These are phyloP conservation scores for Drosophila neotestacea DNA, from an alignment of 2,888 invertebrate genomes.

Conservation along the genomic window DNA sequence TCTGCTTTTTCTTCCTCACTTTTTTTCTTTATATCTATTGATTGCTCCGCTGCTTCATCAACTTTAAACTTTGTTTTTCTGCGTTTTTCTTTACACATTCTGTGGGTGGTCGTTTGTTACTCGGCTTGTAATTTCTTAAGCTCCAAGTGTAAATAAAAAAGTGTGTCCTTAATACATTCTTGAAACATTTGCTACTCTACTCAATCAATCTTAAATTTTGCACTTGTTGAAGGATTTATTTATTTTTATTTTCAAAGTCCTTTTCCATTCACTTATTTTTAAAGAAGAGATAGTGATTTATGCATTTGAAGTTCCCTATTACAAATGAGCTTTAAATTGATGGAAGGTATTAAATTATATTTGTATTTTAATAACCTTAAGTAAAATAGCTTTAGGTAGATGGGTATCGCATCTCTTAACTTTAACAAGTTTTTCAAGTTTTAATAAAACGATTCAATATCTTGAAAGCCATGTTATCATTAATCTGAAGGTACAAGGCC, in stretches of 20 bases:
- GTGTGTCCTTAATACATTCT: constrained; percentile 26
- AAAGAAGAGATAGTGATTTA: too few species aligned
- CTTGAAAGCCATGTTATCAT: constrained; percentile 10
- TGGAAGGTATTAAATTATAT: too few species aligned
- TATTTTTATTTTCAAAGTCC: background rate
- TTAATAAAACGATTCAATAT: constrained; percentile 1
- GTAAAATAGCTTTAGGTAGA: background rate
- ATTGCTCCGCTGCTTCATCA: constrained; percentile 56
- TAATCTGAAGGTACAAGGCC: constrained; percentile 39
- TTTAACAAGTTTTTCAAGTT: background rate
- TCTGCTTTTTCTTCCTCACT: constrained; percentile 19
- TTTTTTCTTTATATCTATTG: constrained; percentile 44
- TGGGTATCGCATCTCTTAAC: constrained; percentile 2
- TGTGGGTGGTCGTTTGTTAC: constrained; percentile 17
- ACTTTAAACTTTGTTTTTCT: constrained; percentile 60
- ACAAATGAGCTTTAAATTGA: background rate
- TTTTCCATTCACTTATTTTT: background rate
- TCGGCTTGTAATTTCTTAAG: constrained; percentile 29
- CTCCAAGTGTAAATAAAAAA: constrained; percentile 7
- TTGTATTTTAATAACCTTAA: background rate
- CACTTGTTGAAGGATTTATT: background rate
- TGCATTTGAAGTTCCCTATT: too few species aligned
- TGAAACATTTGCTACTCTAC: constrained; percentile 1
- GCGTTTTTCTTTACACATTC: constrained; percentile 6
- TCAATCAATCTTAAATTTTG: constrained; percentile 2